Base-by-base conservation (phyloP, 2,888 invertebrate genomes). In the Hermaeophaga mercurialis region DNA sequence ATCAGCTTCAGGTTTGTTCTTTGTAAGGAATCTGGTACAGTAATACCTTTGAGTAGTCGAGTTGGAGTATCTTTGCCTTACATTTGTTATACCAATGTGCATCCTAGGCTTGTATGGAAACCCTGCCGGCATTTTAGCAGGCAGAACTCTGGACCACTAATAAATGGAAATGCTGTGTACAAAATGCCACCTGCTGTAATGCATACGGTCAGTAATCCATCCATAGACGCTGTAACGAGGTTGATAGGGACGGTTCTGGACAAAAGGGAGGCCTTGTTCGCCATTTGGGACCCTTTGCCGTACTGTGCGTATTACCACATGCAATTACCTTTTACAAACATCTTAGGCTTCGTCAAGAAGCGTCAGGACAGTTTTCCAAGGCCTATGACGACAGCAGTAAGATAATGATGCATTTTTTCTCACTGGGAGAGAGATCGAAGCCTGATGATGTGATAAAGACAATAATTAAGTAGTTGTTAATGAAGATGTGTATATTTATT, bases 291-390 rank as follows among this genome's bases (percentile, higher is more conserved):
- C 72, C 92, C 92, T 3, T 73, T 92, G 67, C 92, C 92, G 0
- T 92, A 91, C 73, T 91, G 90, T 71, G 91, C 90, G 1, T 91
- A 90, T 73, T 91, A 91, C 77, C 90, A 90, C 73, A 85, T 92
- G 67, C 88, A 91, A 70, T 75, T 87, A 66, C 90, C 91, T 0
- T 80, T 87, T 63, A 80, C 81, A 64, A 83, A 83, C 62, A 79
- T 85, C 19, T 75, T 82, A 63, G 80, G 80, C 34, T 83, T 84
- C 70, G 74, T 84, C 58, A 80, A 81, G 66, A 79, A 79, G 64
- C 77, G 79, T 59, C 76, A 77, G 45, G 71, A 73, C 54, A 72
- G 72, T 58, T 78, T 78, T 62, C 77, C 75, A 7, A 70, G 73
- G 50, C 75, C 77, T 3, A 66, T 76, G 56, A 74, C 77, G n/a